A percentile compares a stretch with the other conserved stretches of the same genome.
Evolutionary conservation across 2,888 invertebrate genomes (phyloP).

Genomic region (Mechanitis mazaeus): DNA sequence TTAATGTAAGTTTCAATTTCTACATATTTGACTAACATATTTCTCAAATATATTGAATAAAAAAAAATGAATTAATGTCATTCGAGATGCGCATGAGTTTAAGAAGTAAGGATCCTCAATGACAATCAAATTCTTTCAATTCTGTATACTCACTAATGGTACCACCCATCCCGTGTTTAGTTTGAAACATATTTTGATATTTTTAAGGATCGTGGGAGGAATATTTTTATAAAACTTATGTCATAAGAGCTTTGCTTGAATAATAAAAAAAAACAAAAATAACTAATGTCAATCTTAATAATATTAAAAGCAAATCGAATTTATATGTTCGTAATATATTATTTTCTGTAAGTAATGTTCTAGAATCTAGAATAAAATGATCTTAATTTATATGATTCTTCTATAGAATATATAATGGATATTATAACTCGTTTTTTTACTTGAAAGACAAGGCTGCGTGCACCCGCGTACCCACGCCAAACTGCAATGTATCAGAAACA

Average conservation of each 20-base stretch:
- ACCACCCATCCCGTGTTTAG: conserved; percentile 40
- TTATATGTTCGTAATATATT: too few relatives aligned
- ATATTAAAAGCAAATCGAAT: too few relatives aligned
- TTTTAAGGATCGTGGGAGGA: conserved; percentile 14
- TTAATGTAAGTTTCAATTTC: too few relatives aligned
- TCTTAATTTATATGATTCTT: conserved; percentile 7
- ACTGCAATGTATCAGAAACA: conserved; percentile 41
- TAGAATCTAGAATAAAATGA: neutral
- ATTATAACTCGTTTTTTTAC: conserved; percentile 7
- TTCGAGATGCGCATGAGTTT: conserved; percentile 14
- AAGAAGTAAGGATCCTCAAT: conserved; percentile 34
- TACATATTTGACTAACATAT: too few relatives aligned
- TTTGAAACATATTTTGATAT: conserved; percentile 18
- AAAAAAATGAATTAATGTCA: too few relatives aligned
- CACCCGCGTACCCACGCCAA: conserved; percentile 54
- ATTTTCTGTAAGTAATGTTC: neutral
- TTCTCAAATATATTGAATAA: neutral
- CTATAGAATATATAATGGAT: conserved; percentile 14
- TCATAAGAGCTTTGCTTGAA: too few relatives aligned
- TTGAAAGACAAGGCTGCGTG: conserved; percentile 35
- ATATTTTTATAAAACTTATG: neutral
- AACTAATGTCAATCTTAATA: too few relatives aligned
- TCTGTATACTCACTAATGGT: conserved; percentile 27
- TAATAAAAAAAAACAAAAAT: too few relatives aligned
- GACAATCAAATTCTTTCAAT: conserved; percentile 44